Evolutionary conservation across 2,113 vertebrate genomes (phyloP).

Genomic region (Ctenomys sociabilis): DNA sequence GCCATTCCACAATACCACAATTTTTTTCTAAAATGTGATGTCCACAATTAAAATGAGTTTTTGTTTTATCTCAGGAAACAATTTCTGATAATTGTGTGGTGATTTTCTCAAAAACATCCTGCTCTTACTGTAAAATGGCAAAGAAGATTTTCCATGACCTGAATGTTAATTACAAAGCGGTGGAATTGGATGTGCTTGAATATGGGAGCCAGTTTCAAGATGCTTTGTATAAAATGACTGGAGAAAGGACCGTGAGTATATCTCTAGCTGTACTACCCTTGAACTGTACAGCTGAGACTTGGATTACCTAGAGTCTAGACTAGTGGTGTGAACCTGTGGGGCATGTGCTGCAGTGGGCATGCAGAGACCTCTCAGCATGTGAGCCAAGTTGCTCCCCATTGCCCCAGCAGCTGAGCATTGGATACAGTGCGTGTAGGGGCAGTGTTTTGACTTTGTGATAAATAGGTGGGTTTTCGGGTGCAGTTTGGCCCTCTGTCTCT

Average conservation of each 20-base stretch:
- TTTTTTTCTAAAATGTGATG: constrained; percentile 18
- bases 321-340: not conserved
- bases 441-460: not conserved
- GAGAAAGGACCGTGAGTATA: constrained; percentile 92
- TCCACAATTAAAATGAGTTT: not conserved
- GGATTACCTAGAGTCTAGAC: not conserved
- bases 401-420: not conserved
- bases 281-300: not conserved
- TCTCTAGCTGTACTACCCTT: not conserved
- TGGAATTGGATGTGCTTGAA: constrained; percentile 92
- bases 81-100: constrained; percentile 95
- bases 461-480: not conserved
- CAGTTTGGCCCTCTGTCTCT: not conserved
- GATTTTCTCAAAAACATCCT: constrained; percentile 97
- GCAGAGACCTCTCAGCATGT: not conserved
- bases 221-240: constrained; percentile 91
- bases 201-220: constrained; percentile 93
- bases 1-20: not conserved
- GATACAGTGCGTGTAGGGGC: not conserved
- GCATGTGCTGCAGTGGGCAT: not conserved
- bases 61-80: constrained; percentile 87
- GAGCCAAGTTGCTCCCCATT: not conserved
- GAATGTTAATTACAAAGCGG: constrained; percentile 90
- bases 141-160: constrained; percentile 94
- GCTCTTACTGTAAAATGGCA: constrained; percentile 94